Percentiles rank a stretch among this genome's conserved stretches.
These are phyloP conservation scores for Laticauda laticaudata DNA, from an alignment of 2,113 vertebrate genomes.

Conservation along the genomic window DNA sequence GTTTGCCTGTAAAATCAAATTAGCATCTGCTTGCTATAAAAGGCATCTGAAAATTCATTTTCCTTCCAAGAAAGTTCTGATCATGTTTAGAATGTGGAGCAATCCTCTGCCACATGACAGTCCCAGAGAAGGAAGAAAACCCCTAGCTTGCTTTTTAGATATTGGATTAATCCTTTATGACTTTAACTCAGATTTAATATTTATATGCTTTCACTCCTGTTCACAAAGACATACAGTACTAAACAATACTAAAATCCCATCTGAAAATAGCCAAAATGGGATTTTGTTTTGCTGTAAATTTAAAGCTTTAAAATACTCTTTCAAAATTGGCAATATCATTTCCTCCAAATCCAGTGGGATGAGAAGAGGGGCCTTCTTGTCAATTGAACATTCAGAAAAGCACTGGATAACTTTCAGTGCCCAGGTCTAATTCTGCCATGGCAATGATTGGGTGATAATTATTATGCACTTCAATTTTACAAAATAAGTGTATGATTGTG, in stretches of 20 bases:
- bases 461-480: not conserved
- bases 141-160: constrained; percentile 35
- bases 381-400: not conserved
- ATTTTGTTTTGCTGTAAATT: not conserved
- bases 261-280: constrained; percentile 1
- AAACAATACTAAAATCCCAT: constrained; percentile 31
- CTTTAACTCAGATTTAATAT: constrained; percentile 24
- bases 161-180: constrained; percentile 32
- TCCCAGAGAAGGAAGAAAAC: not conserved
- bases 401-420: too few relatives aligned
- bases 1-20: constrained; percentile 64
- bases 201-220: not conserved
- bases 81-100: constrained; percentile 37
- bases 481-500: not conserved
- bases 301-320: not conserved
- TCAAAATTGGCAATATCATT: not conserved
- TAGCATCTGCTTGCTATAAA: constrained; percentile 64
- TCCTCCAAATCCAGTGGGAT: not conserved
- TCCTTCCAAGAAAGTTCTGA: constrained; percentile 4
- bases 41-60: constrained; percentile 63
- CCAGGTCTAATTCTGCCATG: not conserved
- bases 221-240: not conserved
- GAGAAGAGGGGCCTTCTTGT: not conserved
- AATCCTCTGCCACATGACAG: constrained; percentile 45
- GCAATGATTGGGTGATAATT: not conserved